Evolutionary conservation across 2,888 invertebrate species (phyloP).

Genomic region (Agriopis aurantiaria): DNA sequence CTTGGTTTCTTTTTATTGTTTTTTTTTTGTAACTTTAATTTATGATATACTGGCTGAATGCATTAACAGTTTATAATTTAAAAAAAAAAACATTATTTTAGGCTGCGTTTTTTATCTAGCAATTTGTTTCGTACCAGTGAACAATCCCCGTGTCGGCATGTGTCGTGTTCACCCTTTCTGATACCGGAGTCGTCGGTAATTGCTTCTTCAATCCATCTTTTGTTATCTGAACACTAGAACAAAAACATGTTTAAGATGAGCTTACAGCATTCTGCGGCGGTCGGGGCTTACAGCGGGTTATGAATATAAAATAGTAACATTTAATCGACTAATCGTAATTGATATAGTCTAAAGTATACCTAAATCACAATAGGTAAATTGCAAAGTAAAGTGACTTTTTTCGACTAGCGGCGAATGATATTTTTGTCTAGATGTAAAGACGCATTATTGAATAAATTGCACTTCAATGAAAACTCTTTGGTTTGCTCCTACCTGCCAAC

Average conservation of each 20-base stretch:
- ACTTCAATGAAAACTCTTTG: too few species aligned
- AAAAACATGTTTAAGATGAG: slow-evolving; percentile 62
- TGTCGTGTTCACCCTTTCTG: slow-evolving; percentile 67
- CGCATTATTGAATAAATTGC: too few species aligned
- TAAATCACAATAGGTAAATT: too few species aligned
- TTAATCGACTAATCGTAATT: neutral
- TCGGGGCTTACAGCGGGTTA: neutral
- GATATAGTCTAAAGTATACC: neutral
- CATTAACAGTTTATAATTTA: neutral
- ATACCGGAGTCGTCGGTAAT: slow-evolving; percentile 70
- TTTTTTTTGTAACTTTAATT: too few species aligned
- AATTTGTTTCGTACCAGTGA: slow-evolving; percentile 42
- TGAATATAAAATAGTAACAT: neutral
- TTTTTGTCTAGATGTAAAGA: too few species aligned
- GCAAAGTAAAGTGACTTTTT: too few species aligned
- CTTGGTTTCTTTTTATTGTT: too few species aligned
- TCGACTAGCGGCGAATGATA: too few species aligned
- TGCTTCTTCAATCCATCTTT: slow-evolving; percentile 71
- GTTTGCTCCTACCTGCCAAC: too few species aligned
- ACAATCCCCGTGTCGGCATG: slow-evolving; percentile 52
- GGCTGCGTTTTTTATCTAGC: neutral
- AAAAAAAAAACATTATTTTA: neutral
- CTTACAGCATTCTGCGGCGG: slow-evolving; percentile 35
- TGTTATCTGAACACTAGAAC: slow-evolving; percentile 61
- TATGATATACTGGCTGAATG: too few species aligned